phyloP scores from a whole-genome alignment of 1,140 invertebrate genomes.

The Probaryconus sp. region DNA sequence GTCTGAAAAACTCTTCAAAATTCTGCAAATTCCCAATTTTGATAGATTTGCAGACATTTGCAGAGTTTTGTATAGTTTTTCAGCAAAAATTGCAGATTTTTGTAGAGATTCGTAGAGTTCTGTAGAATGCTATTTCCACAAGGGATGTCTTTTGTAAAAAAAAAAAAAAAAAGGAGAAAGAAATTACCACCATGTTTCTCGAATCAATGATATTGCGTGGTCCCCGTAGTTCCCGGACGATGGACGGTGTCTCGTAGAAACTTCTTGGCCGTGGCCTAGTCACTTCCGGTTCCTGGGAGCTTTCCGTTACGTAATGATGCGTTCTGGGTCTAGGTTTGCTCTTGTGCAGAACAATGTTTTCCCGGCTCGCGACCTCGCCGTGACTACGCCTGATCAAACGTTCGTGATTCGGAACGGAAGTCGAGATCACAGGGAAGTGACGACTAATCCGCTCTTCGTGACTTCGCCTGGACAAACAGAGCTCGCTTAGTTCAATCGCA shows the following conservation, averaged over 20 bases:
- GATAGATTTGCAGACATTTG: no score
- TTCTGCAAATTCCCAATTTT: no score
- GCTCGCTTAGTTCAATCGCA: constrained; percentile 2
- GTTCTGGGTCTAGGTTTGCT: constrained; percentile 69
- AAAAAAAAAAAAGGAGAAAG: no score
- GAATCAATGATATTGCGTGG: constrained; percentile 68
- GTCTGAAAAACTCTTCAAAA: no score
- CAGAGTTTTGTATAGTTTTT: no score
- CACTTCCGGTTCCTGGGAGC: constrained; percentile 66
- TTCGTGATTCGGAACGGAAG: constrained; percentile 63
- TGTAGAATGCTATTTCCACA: no score
- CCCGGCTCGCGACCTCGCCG: constrained; percentile 66
- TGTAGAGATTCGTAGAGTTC: no score
- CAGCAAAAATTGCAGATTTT: no score
- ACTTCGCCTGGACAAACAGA: constrained; percentile 45
- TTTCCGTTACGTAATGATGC: constrained; percentile 71
- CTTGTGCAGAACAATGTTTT: constrained; percentile 67
- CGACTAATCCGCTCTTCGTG: constrained; percentile 56
- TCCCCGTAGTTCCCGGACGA: constrained; percentile 70
- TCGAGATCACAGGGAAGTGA: constrained; percentile 51
- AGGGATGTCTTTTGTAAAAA: no score
- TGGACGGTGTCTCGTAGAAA: constrained; percentile 73
- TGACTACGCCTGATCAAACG: constrained; percentile 70
- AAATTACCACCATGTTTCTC: constrained; percentile 65
- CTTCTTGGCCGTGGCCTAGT: constrained; percentile 73